phyloP scores from a whole-genome alignment of 1,140 invertebrate species.

The Whitmania pigra region DNA sequence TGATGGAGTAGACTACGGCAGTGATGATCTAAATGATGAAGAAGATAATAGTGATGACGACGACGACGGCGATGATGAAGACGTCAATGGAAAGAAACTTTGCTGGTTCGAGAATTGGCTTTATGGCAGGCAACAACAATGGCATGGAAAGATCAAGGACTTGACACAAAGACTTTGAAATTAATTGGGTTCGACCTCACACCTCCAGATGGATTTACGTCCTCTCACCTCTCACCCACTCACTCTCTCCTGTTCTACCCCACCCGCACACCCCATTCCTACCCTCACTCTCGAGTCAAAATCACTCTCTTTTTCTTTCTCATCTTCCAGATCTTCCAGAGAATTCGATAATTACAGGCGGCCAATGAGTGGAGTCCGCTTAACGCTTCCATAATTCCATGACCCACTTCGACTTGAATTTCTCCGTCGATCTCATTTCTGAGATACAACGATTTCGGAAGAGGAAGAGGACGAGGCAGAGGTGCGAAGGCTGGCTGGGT shows the following conservation, averaged over 20 bases:
- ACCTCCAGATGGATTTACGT: neutral
- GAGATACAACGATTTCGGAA: too few relatives aligned
- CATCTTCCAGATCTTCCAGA: neutral
- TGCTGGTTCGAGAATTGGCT: neutral
- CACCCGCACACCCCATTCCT: neutral
- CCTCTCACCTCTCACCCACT: neutral
- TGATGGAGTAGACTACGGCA: neutral
- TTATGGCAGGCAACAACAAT: neutral
- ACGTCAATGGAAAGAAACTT: neutral
- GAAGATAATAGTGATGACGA: constrained; percentile 2
- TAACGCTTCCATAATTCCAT: too few relatives aligned
- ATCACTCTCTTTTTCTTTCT: neutral
- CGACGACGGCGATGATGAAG: neutral
- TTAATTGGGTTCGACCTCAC: neutral
- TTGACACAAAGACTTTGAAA: neutral
- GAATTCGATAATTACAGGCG: too few relatives aligned
- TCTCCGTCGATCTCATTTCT: too few relatives aligned
- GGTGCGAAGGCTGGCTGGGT: too few relatives aligned
- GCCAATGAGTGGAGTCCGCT: too few relatives aligned
- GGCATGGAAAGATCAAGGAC: neutral
- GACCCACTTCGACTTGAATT: too few relatives aligned
- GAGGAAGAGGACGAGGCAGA: too few relatives aligned
- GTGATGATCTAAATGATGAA: neutral
- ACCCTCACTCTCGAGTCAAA: neutral
- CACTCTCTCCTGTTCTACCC: neutral